Percentiles rank a stretch among this genome's conserved stretches.
These are phyloP conservation scores for Ruditapes philippinarum DNA, from an alignment of 1,140 invertebrate genomes.

Conservation along the genomic window DNA sequence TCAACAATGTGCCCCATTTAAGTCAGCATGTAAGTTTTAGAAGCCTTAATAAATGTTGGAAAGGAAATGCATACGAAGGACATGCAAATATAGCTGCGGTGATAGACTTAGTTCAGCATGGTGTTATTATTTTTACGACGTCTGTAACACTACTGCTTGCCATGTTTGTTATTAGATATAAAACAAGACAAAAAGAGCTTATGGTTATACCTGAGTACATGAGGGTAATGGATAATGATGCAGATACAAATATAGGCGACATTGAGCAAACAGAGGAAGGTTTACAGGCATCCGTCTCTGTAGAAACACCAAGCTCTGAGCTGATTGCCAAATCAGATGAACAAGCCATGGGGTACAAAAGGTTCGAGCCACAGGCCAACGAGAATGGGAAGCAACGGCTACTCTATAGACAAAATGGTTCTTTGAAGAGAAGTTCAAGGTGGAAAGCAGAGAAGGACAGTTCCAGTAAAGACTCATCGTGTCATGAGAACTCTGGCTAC, in stretches of 20 bases:
- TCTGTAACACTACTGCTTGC: background rate
- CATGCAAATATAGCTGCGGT: background rate
- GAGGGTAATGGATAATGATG: background rate
- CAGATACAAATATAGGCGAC: background rate
- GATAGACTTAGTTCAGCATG: background rate
- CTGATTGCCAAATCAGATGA: background rate
- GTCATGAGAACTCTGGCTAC: slow-evolving; percentile 15
- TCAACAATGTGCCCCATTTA: slow-evolving; percentile 25
- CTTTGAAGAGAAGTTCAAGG: background rate
- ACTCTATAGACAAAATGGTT: background rate
- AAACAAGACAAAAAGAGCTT: background rate
- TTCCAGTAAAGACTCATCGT: slow-evolving; percentile 2
- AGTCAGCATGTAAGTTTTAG: background rate
- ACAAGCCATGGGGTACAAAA: background rate
- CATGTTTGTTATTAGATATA: background rate
- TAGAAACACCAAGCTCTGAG: background rate
- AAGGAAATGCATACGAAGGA: slow-evolving; percentile 34
- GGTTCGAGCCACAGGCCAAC: background rate
- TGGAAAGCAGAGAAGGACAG: background rate
- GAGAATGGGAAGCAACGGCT: background rate
- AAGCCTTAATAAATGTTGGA: slow-evolving; percentile 23
- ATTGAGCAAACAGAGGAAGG: background rate
- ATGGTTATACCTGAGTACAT: background rate
- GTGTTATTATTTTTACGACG: background rate
- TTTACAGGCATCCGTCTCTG: background rate